Evolutionary conservation across 2,113 vertebrate species (phyloP).

Genomic region (Campylomormyrus numenius): DNA sequence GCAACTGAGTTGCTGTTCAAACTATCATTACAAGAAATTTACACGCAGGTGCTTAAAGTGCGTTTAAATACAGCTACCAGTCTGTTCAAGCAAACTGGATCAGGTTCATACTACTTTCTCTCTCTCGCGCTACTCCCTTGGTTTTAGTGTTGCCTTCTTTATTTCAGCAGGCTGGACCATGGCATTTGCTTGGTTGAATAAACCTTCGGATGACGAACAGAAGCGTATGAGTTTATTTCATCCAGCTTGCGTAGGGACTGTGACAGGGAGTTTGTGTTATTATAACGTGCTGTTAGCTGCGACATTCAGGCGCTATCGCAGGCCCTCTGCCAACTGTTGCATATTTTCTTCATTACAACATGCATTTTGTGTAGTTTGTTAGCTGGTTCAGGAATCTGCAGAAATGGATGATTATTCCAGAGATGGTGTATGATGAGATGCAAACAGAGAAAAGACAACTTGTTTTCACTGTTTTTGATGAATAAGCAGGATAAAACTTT

Average conservation of each 20-base stretch:
- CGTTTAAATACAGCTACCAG: not conserved
- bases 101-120: not conserved
- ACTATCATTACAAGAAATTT: not conserved
- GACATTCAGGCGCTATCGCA: not conserved
- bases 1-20: not conserved
- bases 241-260: not conserved
- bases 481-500: constrained; percentile 77
- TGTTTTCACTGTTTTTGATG: constrained; percentile 45
- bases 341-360: not conserved
- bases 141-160: not conserved
- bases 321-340: not conserved
- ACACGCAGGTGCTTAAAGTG: not conserved
- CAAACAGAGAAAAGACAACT: constrained; percentile 19
- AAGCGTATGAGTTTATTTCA: not conserved
- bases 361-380: constrained; percentile 1
- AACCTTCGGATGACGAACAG: not conserved
- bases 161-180: not conserved
- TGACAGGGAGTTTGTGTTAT: not conserved
- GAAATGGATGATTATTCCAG: not conserved
- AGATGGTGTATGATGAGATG: constrained; percentile 12
- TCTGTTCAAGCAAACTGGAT: not conserved
- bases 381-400: not conserved
- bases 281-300: not conserved
- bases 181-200: not conserved
- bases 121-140: not conserved